A percentile compares a stretch with the other conserved stretches of the same genome.
phyloP scores from a whole-genome alignment of 64 coral and sea anemone species.

The Stylophora pistillata region DNA sequence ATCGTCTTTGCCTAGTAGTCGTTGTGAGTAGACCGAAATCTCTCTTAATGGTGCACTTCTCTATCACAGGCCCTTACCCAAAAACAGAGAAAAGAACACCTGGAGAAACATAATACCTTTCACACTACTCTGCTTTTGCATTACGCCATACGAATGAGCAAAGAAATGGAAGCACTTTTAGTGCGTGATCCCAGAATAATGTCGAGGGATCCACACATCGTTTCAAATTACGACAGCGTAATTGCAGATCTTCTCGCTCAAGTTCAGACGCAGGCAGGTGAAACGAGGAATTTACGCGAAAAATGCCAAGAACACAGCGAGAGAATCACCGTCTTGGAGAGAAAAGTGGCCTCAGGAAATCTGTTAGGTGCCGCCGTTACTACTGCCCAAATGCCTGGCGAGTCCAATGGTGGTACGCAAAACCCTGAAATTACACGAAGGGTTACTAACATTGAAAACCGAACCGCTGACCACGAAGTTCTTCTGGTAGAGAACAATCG shows the following conservation, averaged over 20 bases:
- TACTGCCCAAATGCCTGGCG: not conserved
- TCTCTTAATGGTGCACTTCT: not conserved
- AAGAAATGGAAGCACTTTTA: constrained; percentile 10
- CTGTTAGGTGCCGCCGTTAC: not conserved
- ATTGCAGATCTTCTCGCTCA: constrained; percentile 4
- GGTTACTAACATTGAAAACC: constrained; percentile 27
- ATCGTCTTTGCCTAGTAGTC: too few relatives aligned
- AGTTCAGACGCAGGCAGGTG: not conserved
- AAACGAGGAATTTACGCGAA: constrained; percentile 12
- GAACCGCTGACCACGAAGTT: constrained; percentile 44
- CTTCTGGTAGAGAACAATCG: constrained; percentile 37
- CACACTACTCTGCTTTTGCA: constrained; percentile 17
- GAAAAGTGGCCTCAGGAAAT: constrained; percentile 9
- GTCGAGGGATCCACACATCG: not conserved
- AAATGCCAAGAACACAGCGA: constrained; percentile 14
- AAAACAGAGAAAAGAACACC: constrained; percentile 14
- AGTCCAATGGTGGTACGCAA: not conserved
- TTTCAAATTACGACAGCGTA: constrained; percentile 8
- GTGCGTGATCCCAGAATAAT: not conserved
- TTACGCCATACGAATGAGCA: not conserved
- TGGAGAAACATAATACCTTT: not conserved
- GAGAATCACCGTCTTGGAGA: constrained; percentile 10
- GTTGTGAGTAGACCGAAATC: too few relatives aligned
- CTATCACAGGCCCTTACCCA: not conserved
- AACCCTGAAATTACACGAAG: constrained; percentile 19